phyloP scores from a whole-genome alignment of 2,888 invertebrate species.

The Cyclophora punctaria region DNA sequence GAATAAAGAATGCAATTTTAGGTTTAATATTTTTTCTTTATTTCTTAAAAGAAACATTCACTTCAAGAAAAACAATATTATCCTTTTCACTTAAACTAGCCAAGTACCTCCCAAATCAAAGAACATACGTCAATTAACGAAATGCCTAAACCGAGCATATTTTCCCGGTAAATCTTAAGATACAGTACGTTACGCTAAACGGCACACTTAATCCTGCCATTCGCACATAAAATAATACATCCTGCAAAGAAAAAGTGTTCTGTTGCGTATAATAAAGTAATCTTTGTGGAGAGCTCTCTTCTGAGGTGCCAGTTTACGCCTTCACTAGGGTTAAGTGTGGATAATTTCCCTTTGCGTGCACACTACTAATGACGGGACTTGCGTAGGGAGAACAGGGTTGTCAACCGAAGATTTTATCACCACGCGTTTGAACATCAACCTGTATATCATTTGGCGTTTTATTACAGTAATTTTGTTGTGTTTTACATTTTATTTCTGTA shows the following conservation, averaged over 20 bases:
- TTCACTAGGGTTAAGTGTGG: constrained; percentile 72
- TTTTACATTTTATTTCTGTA: background rate
- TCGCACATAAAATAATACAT: background rate
- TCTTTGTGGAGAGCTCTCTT: constrained; percentile 58
- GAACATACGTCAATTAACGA: too few relatives aligned
- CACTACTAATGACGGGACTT: constrained; percentile 60
- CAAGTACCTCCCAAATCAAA: too few relatives aligned
- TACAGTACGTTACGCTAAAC: too few relatives aligned
- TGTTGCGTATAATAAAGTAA: constrained; percentile 71
- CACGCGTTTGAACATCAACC: too few relatives aligned
- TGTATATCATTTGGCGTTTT: background rate
- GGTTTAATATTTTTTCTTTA: too few relatives aligned
- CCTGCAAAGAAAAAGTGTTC: constrained; percentile 51
- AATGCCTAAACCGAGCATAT: too few relatives aligned
- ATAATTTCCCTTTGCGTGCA: constrained; percentile 74
- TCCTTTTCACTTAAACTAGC: too few relatives aligned
- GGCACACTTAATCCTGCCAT: too few relatives aligned
- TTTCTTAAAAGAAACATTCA: too few relatives aligned
- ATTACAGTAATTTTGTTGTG: background rate
- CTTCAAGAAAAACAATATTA: too few relatives aligned
- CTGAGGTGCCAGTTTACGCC: constrained; percentile 74
- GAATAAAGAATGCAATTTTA: too few relatives aligned
- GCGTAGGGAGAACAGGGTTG: constrained; percentile 23
- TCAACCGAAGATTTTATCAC: constrained; percentile 18
- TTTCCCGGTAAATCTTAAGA: too few relatives aligned